Conservation (phyloP, 2,888 invertebrate genomes). For the Ormyrus rosae region DNA sequence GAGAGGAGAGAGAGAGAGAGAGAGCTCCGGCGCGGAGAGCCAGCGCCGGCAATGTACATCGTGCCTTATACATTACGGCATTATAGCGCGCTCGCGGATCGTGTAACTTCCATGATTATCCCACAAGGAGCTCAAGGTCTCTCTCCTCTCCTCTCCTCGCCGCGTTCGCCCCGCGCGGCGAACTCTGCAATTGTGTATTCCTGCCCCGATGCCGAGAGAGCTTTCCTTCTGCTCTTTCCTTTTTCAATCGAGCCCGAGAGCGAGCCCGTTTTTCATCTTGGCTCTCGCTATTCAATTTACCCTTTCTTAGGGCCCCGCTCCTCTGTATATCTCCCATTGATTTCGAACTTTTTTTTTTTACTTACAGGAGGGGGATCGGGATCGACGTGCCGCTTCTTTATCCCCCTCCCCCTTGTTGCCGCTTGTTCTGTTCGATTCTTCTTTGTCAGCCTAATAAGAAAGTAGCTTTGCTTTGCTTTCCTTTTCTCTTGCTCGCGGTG, state of each 20-base stretch:
- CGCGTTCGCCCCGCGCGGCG: slow-evolving; percentile 39
- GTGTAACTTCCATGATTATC: slow-evolving; percentile 73
- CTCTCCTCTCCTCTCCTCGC: slow-evolving; percentile 61
- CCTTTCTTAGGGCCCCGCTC: slow-evolving; percentile 19
- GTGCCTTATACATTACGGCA: slow-evolving; percentile 70
- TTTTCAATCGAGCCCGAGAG: background rate
- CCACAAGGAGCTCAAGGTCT: slow-evolving; percentile 74
- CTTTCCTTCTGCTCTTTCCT: slow-evolving; percentile 4
- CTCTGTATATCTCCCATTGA: slow-evolving; percentile 20
- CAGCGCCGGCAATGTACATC: slow-evolving; percentile 65
- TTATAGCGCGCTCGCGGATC: slow-evolving; percentile 69
- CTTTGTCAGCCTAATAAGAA: background rate
- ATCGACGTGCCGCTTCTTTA: background rate
- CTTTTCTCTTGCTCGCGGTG: no score
- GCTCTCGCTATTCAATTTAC: slow-evolving; percentile 38
- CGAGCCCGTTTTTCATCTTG: slow-evolving; percentile 38
- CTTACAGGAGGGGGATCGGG: background rate
- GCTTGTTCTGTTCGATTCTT: slow-evolving; percentile 19
- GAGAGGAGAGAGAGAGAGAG: background rate
- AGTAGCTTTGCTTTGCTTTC: no score
- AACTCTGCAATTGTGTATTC: slow-evolving; percentile 64
- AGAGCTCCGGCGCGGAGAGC: no score
- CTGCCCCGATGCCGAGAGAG: background rate
- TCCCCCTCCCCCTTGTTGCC: background rate
- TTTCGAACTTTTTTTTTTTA: slow-evolving; percentile 26